Conservation (phyloP, 2,888 invertebrate species). For the Drosophila neotestacea region DNA sequence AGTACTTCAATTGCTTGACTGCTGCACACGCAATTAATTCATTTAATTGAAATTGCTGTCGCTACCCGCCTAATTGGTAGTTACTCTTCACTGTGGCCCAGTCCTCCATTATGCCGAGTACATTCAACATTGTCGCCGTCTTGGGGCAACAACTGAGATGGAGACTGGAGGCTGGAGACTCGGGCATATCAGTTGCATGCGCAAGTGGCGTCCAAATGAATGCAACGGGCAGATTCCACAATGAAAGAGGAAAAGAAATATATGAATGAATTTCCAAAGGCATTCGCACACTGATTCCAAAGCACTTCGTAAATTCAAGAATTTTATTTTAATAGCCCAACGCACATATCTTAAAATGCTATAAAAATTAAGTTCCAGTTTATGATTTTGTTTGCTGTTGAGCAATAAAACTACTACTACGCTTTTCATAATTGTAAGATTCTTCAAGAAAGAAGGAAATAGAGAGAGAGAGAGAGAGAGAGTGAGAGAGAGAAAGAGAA, state of each 20-base stretch:
- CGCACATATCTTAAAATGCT: constrained; percentile 14
- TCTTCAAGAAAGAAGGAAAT: too few species aligned
- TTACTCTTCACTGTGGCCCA: constrained; percentile 55
- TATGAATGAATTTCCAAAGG: constrained; percentile 62
- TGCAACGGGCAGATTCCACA: constrained; percentile 59
- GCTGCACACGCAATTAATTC: constrained; percentile 77
- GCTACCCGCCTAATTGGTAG: constrained; percentile 79
- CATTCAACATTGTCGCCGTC: constrained; percentile 18
- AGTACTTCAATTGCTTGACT: constrained; percentile 61
- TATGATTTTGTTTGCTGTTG: constrained; percentile 34
- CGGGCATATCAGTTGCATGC: constrained; percentile 70
- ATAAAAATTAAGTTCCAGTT: constrained; percentile 44
- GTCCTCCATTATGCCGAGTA: constrained; percentile 17
- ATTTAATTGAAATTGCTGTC: constrained; percentile 79
- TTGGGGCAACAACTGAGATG: constrained; percentile 16
- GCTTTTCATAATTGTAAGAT: constrained; percentile 5
- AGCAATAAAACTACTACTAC: constrained; percentile 22
- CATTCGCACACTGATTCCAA: constrained; percentile 43
- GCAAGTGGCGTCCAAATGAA: constrained; percentile 72
- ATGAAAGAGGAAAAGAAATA: constrained; percentile 42
- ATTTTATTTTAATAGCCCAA: constrained; percentile 16
- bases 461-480: background rate
- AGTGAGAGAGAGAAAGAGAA: background rate
- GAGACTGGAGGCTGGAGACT: constrained; percentile 3
- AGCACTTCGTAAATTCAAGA: background rate